A percentile compares a stretch with the other conserved stretches of the same genome.
Evolutionary conservation across 2,113 vertebrate genomes (phyloP).

Genomic region (Lucifuga dentata): DNA sequence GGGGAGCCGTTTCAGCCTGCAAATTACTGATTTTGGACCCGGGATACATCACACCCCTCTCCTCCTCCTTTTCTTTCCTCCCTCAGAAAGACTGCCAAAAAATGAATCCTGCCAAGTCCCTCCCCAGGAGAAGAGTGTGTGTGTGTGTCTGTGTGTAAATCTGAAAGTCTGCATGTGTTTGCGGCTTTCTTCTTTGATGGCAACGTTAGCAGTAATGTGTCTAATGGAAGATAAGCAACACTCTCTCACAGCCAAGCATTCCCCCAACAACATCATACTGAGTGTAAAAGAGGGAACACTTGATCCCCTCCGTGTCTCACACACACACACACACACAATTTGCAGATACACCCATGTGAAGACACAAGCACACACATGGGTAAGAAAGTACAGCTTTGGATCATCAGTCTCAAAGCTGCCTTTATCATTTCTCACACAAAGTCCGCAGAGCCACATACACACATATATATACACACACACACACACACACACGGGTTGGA

Average conservation of each 20-base stretch:
- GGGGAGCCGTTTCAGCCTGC: slow-evolving; percentile 59
- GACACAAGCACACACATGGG: slow-evolving; percentile 9
- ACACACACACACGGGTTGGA: slow-evolving; percentile 2
- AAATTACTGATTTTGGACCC: slow-evolving; percentile 69
- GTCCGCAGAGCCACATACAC: slow-evolving; percentile 9
- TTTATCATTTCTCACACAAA: slow-evolving; percentile 53
- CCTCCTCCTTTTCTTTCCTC: slow-evolving; percentile 33
- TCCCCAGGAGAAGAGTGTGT: slow-evolving; percentile 64
- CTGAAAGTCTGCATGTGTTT: slow-evolving; percentile 6
- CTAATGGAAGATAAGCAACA: slow-evolving; percentile 78
- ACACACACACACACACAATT: not conserved
- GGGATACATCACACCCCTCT: slow-evolving; percentile 47
- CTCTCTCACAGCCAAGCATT: slow-evolving; percentile 58
- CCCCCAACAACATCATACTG: slow-evolving; percentile 60
- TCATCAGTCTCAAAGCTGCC: slow-evolving; percentile 62
- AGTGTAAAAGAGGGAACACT: slow-evolving; percentile 55
- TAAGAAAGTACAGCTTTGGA: slow-evolving; percentile 46
- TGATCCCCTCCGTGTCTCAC: slow-evolving; percentile 13
- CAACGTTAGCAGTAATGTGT: slow-evolving; percentile 74
- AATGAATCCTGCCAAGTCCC: slow-evolving; percentile 70
- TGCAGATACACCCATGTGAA: slow-evolving; percentile 21
- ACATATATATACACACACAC: not conserved
- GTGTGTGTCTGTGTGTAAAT: slow-evolving; percentile 8
- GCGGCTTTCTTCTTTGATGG: slow-evolving; percentile 61
- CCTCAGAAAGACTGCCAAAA: slow-evolving; percentile 71